phyloP scores from a whole-genome alignment of 2,888 invertebrate species.

The Girardia tigrina region DNA sequence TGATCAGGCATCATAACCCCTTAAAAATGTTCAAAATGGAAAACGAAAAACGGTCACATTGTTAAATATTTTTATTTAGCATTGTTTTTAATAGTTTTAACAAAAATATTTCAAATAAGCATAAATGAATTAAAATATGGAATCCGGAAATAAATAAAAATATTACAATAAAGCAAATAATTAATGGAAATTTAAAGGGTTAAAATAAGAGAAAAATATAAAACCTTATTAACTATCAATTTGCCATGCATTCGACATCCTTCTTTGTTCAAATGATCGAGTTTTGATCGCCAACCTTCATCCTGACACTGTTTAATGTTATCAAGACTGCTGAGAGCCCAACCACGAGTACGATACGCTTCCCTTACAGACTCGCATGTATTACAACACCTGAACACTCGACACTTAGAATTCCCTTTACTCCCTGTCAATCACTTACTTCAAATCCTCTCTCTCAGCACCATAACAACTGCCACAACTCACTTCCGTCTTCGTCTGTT shows the following conservation, averaged over 20 bases:
- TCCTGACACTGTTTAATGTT: slow-evolving; percentile 75
- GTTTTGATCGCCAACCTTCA: slow-evolving; percentile 46
- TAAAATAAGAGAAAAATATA: too few relatives aligned
- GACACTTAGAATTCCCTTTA: neutral
- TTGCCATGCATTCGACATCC: slow-evolving; percentile 88
- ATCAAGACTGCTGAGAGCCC: slow-evolving; percentile 66
- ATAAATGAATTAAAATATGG: too few relatives aligned
- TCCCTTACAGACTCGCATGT: slow-evolving; percentile 86
- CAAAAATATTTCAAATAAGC: too few relatives aligned
- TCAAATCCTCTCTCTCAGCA: slow-evolving; percentile 56
- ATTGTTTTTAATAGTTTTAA: too few relatives aligned
- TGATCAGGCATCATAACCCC: too few relatives aligned
- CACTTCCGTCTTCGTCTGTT: slow-evolving; percentile 34
- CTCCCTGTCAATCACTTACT: slow-evolving; percentile 45
- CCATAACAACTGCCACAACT: slow-evolving; percentile 88
- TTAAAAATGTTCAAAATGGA: too few relatives aligned
- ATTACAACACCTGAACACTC: slow-evolving; percentile 68
- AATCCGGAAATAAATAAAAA: too few relatives aligned
- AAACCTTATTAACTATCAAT: slow-evolving; percentile 76
- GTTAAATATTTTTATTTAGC: too few relatives aligned
- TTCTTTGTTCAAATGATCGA: slow-evolving; percentile 53
- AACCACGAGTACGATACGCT: slow-evolving; percentile 72
- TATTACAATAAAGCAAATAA: too few relatives aligned
- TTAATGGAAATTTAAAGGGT: too few relatives aligned
- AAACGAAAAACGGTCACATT: too few relatives aligned